Evolutionary conservation across 2,113 vertebrate genomes (phyloP), one percentile per base, ranked within the genome.

Genomic region (Perca schrenkii): DNA sequence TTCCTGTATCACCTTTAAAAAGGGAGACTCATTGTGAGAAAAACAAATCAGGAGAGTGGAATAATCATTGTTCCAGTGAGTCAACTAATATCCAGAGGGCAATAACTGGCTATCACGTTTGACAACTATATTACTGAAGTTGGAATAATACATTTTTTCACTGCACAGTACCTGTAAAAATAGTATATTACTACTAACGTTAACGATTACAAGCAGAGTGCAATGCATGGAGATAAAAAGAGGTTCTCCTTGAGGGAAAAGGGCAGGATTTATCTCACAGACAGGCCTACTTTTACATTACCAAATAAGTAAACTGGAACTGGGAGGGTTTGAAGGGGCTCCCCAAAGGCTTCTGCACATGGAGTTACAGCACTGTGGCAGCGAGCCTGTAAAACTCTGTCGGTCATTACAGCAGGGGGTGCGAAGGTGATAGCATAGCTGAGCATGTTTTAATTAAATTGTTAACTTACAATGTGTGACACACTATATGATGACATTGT

Each of bases 281-380:
- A 70, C 73, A 90, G 90, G 62, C 92, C 92, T 85, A 91, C 25
- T 93, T 93, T 84, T 54, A 80, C 84, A 76, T 85, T 67, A 69
- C 54, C 72, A 76, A 66, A 64, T 72, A 71, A 82, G 25, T 79
- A 68, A 17, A 43, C 25, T 74, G 67, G 52, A 61, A 50, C 82
- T 69, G 50, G 40, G 63, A 53, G 40, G 56, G 28, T 61, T 40
- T 82, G 64, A 76, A 67, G 46, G 36, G 50, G 19, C 60, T 89
- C 67, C 83, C 74, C 8, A 21, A 69, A 82, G 79, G 65, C 57
- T 63, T 57, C 60, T 72, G 67, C 65, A 86, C 84, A 61, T 78
- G 53, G 68, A 78, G 46, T 25, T 72, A 50, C 47, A 64, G 25
- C 21, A 50, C n/a, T 36, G 47, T 53, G 40, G 56, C 34, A 77